Percentiles rank a stretch among this genome's conserved stretches.
These are phyloP conservation scores for Caenorhabditis sp. DNA, from an alignment of 2,888 invertebrate genomes.

Conservation along the genomic window DNA sequence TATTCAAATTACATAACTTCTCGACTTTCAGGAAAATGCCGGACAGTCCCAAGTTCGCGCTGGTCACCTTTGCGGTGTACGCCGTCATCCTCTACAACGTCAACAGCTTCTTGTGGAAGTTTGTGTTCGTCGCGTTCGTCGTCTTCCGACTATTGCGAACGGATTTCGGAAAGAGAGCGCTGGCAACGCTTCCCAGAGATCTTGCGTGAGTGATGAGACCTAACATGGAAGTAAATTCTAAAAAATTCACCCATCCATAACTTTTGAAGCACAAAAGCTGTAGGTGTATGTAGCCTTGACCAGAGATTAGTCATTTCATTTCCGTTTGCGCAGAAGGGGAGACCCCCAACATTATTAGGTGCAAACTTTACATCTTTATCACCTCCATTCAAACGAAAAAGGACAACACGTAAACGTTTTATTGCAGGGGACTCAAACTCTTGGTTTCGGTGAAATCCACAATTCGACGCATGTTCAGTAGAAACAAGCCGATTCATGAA, in stretches of 20 bases:
- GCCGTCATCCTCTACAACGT: conserved; percentile 61
- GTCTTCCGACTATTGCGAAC: conserved; percentile 62
- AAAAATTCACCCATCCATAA: not conserved
- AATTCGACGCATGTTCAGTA: conserved; percentile 64
- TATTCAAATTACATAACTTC: too few relatives aligned
- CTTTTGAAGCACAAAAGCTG: too few relatives aligned
- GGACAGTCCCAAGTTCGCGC: conserved; percentile 62
- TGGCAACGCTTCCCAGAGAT: conserved; percentile 73
- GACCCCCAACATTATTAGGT: too few relatives aligned
- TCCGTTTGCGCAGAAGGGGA: conserved; percentile 9
- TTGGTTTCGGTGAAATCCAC: conserved; percentile 68
- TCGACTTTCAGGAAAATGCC: conserved; percentile 62
- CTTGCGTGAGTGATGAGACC: conserved; percentile 72
- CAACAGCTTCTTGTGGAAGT: conserved; percentile 61
- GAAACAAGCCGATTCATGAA: conserved; percentile 72
- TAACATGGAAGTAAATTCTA: too few relatives aligned
- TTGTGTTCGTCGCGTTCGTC: conserved; percentile 60
- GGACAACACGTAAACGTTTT: not conserved
- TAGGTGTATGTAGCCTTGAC: conserved; percentile 28
- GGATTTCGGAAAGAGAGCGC: conserved; percentile 64
- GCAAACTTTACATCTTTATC: conserved; percentile 19
- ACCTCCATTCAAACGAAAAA: not conserved
- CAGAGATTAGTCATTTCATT: conserved; percentile 34
- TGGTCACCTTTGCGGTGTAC: conserved; percentile 61
- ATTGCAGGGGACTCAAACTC: conserved; percentile 71